Evolutionary conservation across 64 coral and sea anemone species (phyloP), one percentile per base, ranked within the genome.

Genomic region (Porites australiensis): DNA sequence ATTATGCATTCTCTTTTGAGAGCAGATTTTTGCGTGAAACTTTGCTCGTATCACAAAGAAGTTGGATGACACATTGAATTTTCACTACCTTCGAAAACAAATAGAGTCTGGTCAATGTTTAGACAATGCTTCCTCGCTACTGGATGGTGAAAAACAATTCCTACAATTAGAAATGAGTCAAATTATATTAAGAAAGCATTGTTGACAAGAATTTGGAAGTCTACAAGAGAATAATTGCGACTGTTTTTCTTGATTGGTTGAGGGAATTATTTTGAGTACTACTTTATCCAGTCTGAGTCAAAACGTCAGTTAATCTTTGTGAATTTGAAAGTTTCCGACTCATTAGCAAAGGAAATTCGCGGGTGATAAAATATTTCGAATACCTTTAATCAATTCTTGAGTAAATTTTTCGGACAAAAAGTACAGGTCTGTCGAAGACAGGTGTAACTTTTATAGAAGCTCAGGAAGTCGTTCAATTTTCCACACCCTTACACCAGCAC

Each of bases 151-250:
- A 87, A 76, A 79, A 82, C 60, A 93, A 61, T 87, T 64, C 82
- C 51, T 69, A 37, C 83, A 87, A 51, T 67, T 69, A 68, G 73
- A 50, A 77, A 75, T 48, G 13, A 55, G 47, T 67, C 77, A 61
- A 76, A 77, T 93, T 93, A 93, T 43, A 72, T 87, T 93, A 61
- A 87, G 74, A 43, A 87, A 59, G 50, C 58, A 79, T 18, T 87
- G 91, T 93, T 93, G 91, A 93, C 91, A 93, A 79, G 74, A 77
- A 80, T 77, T 77, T 79, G 79, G 76, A 79, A 44, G 37, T 78
- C 74, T 87, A 77, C 72, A 75, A 78, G 51, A 83, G 19, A 74
- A 93, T 61, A 87, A 87, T 93, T 87, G 79, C 47, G 77, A 22
- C 50, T 15, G 77, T 54, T 76, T 64, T n/a, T 74, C n/a, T 69